A percentile compares a stretch with the other conserved stretches of the same genome.
Conservation (phyloP, 2,113 vertebrate genomes). For the Sula dactylatra region DNA sequence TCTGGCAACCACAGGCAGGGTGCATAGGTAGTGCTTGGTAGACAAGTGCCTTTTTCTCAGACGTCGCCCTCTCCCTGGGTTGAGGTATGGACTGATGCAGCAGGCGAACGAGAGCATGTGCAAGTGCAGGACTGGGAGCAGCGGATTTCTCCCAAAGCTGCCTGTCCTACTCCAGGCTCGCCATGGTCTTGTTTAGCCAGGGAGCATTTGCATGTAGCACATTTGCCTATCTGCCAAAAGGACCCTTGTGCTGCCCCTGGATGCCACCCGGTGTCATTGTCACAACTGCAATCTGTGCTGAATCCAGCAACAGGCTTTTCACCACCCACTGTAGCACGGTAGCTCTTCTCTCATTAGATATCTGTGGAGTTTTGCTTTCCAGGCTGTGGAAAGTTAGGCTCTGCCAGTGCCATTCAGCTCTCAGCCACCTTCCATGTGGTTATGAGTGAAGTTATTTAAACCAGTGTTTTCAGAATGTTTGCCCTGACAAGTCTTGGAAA, state of each 20-base stretch:
- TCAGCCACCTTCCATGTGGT: neutral
- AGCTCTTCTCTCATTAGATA: accelerated
- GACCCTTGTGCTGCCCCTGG: neutral
- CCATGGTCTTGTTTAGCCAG: neutral
- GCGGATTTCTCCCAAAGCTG: accelerated
- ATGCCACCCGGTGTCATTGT: neutral
- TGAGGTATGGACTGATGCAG: neutral
- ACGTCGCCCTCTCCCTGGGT: accelerated
- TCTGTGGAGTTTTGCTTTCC: neutral
- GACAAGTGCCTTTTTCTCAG: neutral
- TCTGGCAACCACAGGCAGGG: neutral
- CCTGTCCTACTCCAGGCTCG: neutral
- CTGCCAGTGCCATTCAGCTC: neutral
- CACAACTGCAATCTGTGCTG: accelerated
- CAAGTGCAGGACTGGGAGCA: no score
- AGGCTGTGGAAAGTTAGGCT: neutral
- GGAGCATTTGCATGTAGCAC: accelerated
- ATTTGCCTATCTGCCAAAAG: neutral
- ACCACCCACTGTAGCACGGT: no score
- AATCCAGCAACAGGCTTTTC: neutral
- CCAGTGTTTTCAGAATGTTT: neutral
- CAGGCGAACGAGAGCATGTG: accelerated
- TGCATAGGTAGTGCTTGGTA: neutral
- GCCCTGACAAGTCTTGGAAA: neutral
- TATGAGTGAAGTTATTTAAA: neutral